Base-by-base conservation (phyloP, 1,140 invertebrate species). In the Nebria ingens region DNA sequence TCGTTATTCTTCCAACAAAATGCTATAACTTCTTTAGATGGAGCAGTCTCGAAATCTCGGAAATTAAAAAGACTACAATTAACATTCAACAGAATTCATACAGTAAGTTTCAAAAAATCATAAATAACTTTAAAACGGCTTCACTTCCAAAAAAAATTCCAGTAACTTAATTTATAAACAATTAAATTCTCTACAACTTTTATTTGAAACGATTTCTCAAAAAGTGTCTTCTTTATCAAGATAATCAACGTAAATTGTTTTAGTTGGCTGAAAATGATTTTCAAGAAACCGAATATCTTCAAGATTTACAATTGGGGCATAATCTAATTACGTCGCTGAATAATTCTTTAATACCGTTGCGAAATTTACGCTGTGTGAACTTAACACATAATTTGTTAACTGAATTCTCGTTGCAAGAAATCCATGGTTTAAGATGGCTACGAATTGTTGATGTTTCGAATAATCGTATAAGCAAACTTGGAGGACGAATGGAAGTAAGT, bases 231-330 rank as follows among this genome's bases (percentile, higher is more conserved):
- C 40, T 53, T 53, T 63, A 58, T 34, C 58, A 74, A n/a, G n/a
- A n/a, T n/a, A n/a, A n/a, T n/a, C n/a, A n/a, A n/a, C n/a, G n/a
- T n/a, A n/a, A n/a, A n/a, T n/a, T n/a, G n/a, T n/a, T 73, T 54
- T 63, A 87, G 84, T 61, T 90, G 53, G 77, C 80, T n/a, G 74
- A 80, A 61, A 83, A 87, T 53, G 87, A 89, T 59, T 91, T 91
- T 65, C 61, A 76, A 15, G 80, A 86, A 58, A 76, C 81, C 1
- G 79, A 82, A 56, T 68, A 73, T 55, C 65, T 91, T 55, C 79
- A 84, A 56, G 78, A 80, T 20, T 68, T 91, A 11, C 74, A 84
- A 58, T 71, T 90, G 17, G 81, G 81, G 0, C 78, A 83, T 61
- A 91, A 91, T 66, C 75, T 81, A 49, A 68, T 91, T 1, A 78